Base-by-base conservation (phyloP, 1,140 invertebrate genomes). In the Popillia japonica region DNA sequence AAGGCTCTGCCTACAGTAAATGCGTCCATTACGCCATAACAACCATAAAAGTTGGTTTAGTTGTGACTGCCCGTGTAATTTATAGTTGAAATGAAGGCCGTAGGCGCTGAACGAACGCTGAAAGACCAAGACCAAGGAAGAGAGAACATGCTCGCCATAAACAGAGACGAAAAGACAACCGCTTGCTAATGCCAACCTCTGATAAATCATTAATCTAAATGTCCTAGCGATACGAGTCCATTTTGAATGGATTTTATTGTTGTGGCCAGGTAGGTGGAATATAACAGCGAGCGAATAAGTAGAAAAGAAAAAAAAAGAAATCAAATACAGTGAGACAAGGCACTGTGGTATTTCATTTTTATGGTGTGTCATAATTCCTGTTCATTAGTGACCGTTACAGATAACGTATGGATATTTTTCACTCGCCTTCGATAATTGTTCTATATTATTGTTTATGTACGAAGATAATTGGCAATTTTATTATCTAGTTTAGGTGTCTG, bases 201-300 rank as follows among this genome's bases (percentile, higher is more conserved):
- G 72, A 78, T 78, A 78, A 78, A 78, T 75, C 78, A 78, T 78
- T 78, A 78, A 78, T 78, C 78, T 76, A 78, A 78, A 78, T 75
- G 72, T 75, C 73, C 72, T 68, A 68, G 61, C 61, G 61, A 68
- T 68, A 68, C 72, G 72, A 74, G 72, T 41, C 72, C 72, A 74
- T 42, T 74, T 74, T 44, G 72, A 44, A 74, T 68, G 72, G 41
- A 44, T 74, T 74, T 74, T 74, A 74, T 74, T 74, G 72, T 74
- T 44, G 72, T 27, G 72, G 41, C 72, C 72, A 74, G 72, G 72
- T 74, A 74, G 72, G 72, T 27, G 72, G 61, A 68, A 68, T 68
- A 68, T 68, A 68, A 68, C 22, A 68, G 61, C 61, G 61, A 55
- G 48, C 61, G 61, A 22, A 68, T 23, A 34, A 34, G 61, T 22